Base-by-base conservation (phyloP, 1,140 invertebrate species). In the Daktulosphaira vitifoliae region DNA sequence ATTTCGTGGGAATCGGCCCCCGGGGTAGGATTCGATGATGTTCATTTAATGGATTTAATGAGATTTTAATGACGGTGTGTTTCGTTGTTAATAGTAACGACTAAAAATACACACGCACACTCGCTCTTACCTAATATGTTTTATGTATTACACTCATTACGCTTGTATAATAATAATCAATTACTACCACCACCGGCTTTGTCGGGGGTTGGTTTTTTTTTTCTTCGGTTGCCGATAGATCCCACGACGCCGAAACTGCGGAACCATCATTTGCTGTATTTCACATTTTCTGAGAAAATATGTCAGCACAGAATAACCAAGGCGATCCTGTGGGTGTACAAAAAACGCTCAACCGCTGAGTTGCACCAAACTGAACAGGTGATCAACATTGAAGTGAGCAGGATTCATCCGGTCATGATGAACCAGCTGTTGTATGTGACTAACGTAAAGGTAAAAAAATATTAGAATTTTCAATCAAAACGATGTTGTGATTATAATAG, bases 271-370 rank as follows among this genome's bases (percentile, higher is more conserved):
- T 73, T 78, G 29, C 69, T 79, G 42, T 80, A 79, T 69, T 82
- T 82, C 67, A 80, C 79, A 33, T 81, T 82, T 67, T 80, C 81
- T 26, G 77, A 81, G 50, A 80, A 80, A 66, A 72, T 81, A 23
- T 71, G 77, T 1, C 78, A 79, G 67, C 77, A 78, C 68, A 76
- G 76, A 26, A 79, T 82, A 2, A 74, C 76, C 5, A 73, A 73
- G 49, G 81, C 80, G 0, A 73, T 78, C 33, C 72, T 82, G 16
- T 82, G 80, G 69, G 66, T 81, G 1, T 80, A 79, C 75, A 68
- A 81, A 16, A 76, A 74, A 70, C 77, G 75, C 0, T 70, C 42
- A 33, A 33, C 29, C 29, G 11, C 29, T 25, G 22, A 20, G 2
- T 9, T 68, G 67, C 8, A 48, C 46, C 11, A 22, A 50, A 3